Evolutionary conservation across 1,140 invertebrate genomes (phyloP).

Genomic region (Armadillidium nasatum): DNA sequence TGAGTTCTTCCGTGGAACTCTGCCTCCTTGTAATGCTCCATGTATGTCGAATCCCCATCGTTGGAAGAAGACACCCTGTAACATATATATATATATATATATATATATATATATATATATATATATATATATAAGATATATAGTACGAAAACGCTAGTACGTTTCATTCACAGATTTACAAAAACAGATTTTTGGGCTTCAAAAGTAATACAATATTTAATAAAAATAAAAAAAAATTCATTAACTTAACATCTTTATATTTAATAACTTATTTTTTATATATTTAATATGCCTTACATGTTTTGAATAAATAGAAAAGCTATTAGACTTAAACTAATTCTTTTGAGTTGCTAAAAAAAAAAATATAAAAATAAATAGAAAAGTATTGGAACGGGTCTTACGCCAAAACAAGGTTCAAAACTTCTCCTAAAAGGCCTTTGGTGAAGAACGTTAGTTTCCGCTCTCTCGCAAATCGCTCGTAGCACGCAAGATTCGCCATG

Average conservation of each 20-base stretch:
- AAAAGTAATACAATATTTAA: too few relatives aligned
- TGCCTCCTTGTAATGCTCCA: neutral
- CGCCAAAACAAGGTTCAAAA: conserved; percentile 46
- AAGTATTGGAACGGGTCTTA: conserved; percentile 23
- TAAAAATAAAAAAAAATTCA: too few relatives aligned
- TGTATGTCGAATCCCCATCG: neutral
- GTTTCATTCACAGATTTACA: too few relatives aligned
- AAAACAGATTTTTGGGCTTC: too few relatives aligned
- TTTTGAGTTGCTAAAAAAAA: too few relatives aligned
- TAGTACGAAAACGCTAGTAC: too few relatives aligned
- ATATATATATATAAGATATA: neutral
- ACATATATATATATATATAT: conserved; percentile 6
- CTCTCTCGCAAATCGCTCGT: conserved; percentile 76
- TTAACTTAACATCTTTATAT: too few relatives aligned
- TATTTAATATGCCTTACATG: too few relatives aligned
- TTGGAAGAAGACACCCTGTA: too few relatives aligned
- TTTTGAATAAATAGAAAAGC: too few relatives aligned
- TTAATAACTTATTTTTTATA: too few relatives aligned
- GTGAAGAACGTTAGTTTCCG: conserved; percentile 60
- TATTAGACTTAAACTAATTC: too few relatives aligned
- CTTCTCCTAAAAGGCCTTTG: conserved; percentile 46
- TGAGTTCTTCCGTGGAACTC: neutral
- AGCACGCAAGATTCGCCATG: conserved; percentile 74
- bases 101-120: conserved; percentile 15
- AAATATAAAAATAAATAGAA: neutral